phyloP scores from a whole-genome alignment of 2,888 invertebrate species.

The Sesia apiformis region DNA sequence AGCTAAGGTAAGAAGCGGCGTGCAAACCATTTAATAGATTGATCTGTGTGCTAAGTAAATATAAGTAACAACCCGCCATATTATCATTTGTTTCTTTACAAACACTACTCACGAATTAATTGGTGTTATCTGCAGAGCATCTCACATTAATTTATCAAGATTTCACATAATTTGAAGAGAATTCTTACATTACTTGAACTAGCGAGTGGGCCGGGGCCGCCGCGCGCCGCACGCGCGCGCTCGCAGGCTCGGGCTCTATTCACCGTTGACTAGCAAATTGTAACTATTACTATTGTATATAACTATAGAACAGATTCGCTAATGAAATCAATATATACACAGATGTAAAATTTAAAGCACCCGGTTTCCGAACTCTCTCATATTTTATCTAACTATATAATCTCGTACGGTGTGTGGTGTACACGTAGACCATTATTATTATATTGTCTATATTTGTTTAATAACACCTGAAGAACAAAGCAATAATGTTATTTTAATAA shows the following conservation, averaged over 20 bases:
- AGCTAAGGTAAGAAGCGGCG: slow-evolving; percentile 28
- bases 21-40: slow-evolving; percentile 47
- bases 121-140: slow-evolving; percentile 58
- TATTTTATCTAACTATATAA: slow-evolving; percentile 67
- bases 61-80: slow-evolving; percentile 37
- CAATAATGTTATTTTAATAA: slow-evolving; percentile 45
- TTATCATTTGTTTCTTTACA: slow-evolving; percentile 37
- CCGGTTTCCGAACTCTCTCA: slow-evolving; percentile 72
- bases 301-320: slow-evolving; percentile 49
- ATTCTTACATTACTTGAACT: slow-evolving; percentile 9
- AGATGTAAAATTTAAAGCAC: slow-evolving; percentile 73
- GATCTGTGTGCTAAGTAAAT: slow-evolving; percentile 42
- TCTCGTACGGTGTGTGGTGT: slow-evolving; percentile 51
- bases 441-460: slow-evolving; percentile 12
- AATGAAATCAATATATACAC: slow-evolving; percentile 64
- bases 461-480: slow-evolving; percentile 50
- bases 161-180: slow-evolving; percentile 11
- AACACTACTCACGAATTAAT: slow-evolving; percentile 53
- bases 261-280: slow-evolving; percentile 21
- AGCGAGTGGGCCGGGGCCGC: slow-evolving; percentile 8
- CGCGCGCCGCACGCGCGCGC: background rate
- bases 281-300: slow-evolving; percentile 35
- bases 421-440: slow-evolving; percentile 44
- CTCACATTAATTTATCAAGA: slow-evolving; percentile 9
- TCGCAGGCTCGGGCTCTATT: background rate